phyloP scores from a whole-genome alignment of 2,888 invertebrate species.

The Chymomyza amoena region DNA sequence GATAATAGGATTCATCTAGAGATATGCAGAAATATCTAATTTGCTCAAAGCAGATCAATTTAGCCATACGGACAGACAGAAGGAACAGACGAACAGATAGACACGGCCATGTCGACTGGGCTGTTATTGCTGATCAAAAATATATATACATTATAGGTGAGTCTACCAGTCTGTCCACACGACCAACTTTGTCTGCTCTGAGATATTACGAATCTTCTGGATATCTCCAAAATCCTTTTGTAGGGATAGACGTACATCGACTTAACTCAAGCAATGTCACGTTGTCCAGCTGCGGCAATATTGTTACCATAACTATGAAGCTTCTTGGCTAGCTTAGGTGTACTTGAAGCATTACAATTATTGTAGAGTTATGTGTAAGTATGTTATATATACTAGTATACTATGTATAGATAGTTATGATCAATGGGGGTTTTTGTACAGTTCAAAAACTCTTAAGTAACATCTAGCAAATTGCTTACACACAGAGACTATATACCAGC shows the following conservation, averaged over 20 bases:
- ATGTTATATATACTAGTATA: conserved; percentile 25
- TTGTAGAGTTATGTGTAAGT: conserved; percentile 35
- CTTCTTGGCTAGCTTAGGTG: conserved; percentile 38
- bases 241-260: no score
- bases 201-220: neutral
- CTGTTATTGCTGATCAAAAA: no score
- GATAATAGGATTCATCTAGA: no score
- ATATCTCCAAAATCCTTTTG: neutral
- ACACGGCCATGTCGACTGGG: no score
- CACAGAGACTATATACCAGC: conserved; percentile 6
- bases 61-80: no score
- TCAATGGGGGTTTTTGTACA: conserved; percentile 31
- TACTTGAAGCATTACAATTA: conserved; percentile 23
- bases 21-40: no score
- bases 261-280: neutral
- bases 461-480: conserved; percentile 35
- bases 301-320: conserved; percentile 14
- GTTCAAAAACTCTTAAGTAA: conserved; percentile 26
- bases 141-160: no score
- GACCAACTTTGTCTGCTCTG: no score
- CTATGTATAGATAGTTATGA: conserved; percentile 16
- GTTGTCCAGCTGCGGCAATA: neutral
- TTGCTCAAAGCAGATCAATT: no score
- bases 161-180: no score
- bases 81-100: no score